Evolutionary conservation across 2,888 invertebrate genomes (phyloP), one percentile per base, ranked within the genome.

Genomic region (Homarus gammarus): DNA sequence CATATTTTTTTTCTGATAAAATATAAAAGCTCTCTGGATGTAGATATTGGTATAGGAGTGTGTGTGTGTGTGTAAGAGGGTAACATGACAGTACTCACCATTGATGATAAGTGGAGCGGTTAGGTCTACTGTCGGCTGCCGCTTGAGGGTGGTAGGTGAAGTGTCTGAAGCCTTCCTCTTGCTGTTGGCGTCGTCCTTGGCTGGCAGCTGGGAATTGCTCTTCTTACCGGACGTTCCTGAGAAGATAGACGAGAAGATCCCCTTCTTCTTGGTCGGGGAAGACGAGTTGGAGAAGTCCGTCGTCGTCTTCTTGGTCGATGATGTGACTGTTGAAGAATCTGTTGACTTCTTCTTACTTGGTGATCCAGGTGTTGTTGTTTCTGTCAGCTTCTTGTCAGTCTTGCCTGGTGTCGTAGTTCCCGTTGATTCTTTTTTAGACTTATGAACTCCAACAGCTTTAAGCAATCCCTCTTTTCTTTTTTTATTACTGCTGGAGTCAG

Each of bases 121-220:
- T 2, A 68, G 49, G 27, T 88, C 88, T 18, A 88, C 51, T 18
- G 83, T 88, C 2, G 75, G 51, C 40, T 88, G 83, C n/a, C 83
- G 73, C 49, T 77, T 83, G n/a, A 87, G 44, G 12, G 56, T 15
- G 27, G 72, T 8, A 27, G 56, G 15, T 78, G 86, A n/a, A 6
- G 33, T 51, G 27, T 44, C 49, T 70, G 56, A 33, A 31, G 79
- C 36, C 22, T 40, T 33, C 31, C 31, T 79, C 40, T 40, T 77
- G 33, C 36, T 85, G 27, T 33, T 64, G 22, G n/a, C 49, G 33
- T 36, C 40, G 8, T 84, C 72, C 36, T 56, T 73, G 12, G 73
- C 2, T 70, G 44, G 10, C 27, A 5, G 0, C 51, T 5, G 40
- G 22, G 68, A n/a, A 31, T 68, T 68, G 8, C 12, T 31, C 73